Evolutionary conservation across 2,888 invertebrate species (phyloP).

Genomic region (Acanthacorydalis orientalis): DNA sequence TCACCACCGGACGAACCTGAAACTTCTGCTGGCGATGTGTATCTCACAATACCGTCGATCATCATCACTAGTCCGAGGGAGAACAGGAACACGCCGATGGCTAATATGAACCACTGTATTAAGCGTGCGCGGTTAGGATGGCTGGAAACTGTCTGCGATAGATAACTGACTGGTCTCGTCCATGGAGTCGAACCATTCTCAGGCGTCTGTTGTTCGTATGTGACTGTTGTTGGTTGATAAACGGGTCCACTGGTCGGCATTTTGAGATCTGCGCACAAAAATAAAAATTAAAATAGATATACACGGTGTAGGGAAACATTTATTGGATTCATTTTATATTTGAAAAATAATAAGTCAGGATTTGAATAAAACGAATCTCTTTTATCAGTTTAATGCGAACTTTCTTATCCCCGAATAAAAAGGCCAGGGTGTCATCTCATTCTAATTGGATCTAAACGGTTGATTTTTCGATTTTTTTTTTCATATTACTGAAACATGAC

Average conservation of each 20-base stretch:
- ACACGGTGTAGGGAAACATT: too few relatives aligned
- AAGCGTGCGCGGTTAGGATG: constrained; percentile 13
- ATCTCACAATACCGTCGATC: constrained; percentile 44
- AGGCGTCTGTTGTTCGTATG: constrained; percentile 38
- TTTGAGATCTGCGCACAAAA: constrained; percentile 16
- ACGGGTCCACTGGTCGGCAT: constrained; percentile 55
- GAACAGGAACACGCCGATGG: constrained; percentile 14
- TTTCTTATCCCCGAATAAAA: too few relatives aligned
- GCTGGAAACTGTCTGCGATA: constrained; percentile 31
- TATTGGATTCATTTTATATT: too few relatives aligned
- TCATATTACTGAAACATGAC: too few relatives aligned
- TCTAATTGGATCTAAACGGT: too few relatives aligned
- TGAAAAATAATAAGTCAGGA: too few relatives aligned
- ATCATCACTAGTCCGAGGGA: constrained; percentile 39
- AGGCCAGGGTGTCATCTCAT: too few relatives aligned
- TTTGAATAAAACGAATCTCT: too few relatives aligned
- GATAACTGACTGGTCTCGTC: constrained; percentile 22
- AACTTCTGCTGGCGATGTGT: constrained; percentile 20
- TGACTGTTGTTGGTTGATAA: constrained; percentile 63
- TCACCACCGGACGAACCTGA: neutral
- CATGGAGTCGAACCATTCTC: constrained; percentile 15
- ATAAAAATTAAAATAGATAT: neutral
- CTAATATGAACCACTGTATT: constrained; percentile 17
- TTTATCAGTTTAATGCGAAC: too few relatives aligned
- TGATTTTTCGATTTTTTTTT: too few relatives aligned